Evolutionary conservation across 2,797 vertebrate genomes (phyloP), one percentile per base, ranked within the genome.

Genomic region (Melanotaenia trifasciata): DNA sequence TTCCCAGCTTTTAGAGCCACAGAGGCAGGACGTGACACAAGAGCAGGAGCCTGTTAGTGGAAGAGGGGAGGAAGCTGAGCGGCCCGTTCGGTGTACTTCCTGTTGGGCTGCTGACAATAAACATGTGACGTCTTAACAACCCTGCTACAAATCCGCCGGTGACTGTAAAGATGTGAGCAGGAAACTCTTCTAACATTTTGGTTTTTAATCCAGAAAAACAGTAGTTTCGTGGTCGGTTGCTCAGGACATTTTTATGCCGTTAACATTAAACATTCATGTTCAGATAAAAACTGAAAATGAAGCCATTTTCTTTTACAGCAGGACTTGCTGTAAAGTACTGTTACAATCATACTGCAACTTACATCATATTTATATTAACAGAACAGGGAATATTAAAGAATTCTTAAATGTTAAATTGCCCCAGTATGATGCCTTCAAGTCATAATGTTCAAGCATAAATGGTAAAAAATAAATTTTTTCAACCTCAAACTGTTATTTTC

Each of bases 1-100:
- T 78, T 78, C 75, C 63, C 81, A 43, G 74, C 67, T 36, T 84
- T 79, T 66, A 76, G 76, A 76, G 60, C 75, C 72, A 54, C 60
- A 63, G 70, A 67, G 40, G 18, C 81, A 62, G 80, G 87, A 84
- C 60, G 36, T 79, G 72, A 80, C 78, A 74, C 68, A 1, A 38
- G 68, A 26, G 0, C 60, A 67, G n/a, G 0, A 6, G 26, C 33
- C 67, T 28, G 70, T 62, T 3, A 35, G 58, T 16, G 61, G 68
- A 36, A 12, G 62, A 24, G 20, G 16, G 20, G 51, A 73, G 78
- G 80, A 73, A 56, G 51, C 65, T 0, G 51, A 58, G 28, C 14
- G 38, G 59, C 62, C 65, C 0, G 65, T 36, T 67, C 66, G 45
- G 63, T 64, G 77, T 45, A 72, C 59, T 81, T 90, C 84, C 84